These are phyloP conservation scores for Chitala chitala DNA, from an alignment of 2,113 vertebrate species.

Conservation along the genomic window DNA sequence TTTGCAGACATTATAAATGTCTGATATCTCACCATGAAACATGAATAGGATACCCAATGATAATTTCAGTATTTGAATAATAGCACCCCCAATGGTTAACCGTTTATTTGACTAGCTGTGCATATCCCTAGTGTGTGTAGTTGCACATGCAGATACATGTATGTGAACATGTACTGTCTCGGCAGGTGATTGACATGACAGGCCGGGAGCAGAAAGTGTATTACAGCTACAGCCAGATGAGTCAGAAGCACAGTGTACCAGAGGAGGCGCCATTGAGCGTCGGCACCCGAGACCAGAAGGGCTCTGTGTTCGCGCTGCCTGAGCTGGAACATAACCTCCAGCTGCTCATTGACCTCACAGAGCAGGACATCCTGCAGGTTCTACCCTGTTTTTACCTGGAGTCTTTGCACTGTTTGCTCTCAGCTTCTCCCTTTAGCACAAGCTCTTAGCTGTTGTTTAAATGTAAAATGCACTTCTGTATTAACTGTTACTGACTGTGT, in stretches of 20 bases:
- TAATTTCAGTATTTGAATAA: too few species aligned
- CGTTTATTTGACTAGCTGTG: too few species aligned
- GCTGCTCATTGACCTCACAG: constrained; percentile 89
- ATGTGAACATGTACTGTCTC: not conserved
- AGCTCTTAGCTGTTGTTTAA: not conserved
- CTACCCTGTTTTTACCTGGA: not conserved
- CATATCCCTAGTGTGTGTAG: too few species aligned
- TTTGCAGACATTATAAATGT: too few species aligned
- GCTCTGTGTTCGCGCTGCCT: constrained; percentile 75
- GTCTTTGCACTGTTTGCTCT: not conserved
- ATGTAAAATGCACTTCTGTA: not conserved
- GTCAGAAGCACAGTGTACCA: constrained; percentile 88
- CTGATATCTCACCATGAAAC: too few species aligned
- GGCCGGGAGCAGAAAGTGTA: constrained; percentile 94
- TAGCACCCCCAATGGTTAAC: too few species aligned
- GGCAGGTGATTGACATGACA: constrained; percentile 95
- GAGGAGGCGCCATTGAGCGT: constrained; percentile 70
- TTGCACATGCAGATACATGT: not conserved
- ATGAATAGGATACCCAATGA: too few species aligned
- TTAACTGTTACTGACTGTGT: not conserved
- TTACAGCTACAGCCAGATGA: constrained; percentile 96
- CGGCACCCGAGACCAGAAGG: constrained; percentile 70
- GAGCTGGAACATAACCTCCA: constrained; percentile 97
- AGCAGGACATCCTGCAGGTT: constrained; percentile 93
- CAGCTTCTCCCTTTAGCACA: not conserved